Percentiles rank a stretch among this genome's conserved stretches.
phyloP scores from a whole-genome alignment of 2,888 invertebrate species.

The Caenorhabditis japonica region DNA sequence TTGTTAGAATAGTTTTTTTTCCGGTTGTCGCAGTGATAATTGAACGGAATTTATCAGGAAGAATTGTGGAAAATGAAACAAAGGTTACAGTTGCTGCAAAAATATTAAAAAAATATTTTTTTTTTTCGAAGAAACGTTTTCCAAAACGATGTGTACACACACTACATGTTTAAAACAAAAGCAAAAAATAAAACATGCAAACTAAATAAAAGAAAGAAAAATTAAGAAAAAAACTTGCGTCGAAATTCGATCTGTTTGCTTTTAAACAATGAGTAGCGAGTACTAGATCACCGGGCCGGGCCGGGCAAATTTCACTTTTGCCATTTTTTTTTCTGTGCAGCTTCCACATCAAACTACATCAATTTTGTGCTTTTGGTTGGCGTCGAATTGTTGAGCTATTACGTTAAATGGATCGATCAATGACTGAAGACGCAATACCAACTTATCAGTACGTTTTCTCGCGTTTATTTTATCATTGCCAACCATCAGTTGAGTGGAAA shows the following conservation, averaged over 20 bases:
- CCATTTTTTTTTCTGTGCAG: neutral
- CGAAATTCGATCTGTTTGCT: slow-evolving; percentile 39
- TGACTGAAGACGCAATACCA: slow-evolving; percentile 12
- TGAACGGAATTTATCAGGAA: neutral
- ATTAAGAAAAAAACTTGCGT: slow-evolving; percentile 13
- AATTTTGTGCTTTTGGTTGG: slow-evolving; percentile 15
- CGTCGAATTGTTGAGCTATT: slow-evolving; percentile 31
- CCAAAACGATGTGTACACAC: too few relatives aligned
- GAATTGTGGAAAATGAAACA: neutral
- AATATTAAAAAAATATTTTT: too few relatives aligned
- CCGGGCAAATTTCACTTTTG: too few relatives aligned
- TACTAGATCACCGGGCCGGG: slow-evolving; percentile 22
- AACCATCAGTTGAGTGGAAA: neutral
- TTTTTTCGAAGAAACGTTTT: too few relatives aligned
- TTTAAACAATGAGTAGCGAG: slow-evolving; percentile 12
- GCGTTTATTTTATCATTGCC: neutral
- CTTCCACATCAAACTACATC: slow-evolving; percentile 23
- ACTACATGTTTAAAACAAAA: neutral
- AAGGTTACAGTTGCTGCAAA: too few relatives aligned
- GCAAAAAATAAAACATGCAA: neutral
- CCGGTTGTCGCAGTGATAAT: neutral
- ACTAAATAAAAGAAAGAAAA: slow-evolving; percentile 6
- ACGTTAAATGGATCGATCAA: slow-evolving; percentile 49
- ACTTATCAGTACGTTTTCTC: neutral
- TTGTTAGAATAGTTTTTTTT: neutral